These are phyloP conservation scores for Galeopsomyia nigrocyanea DNA, from an alignment of 2,888 invertebrate genomes.

Conservation along the genomic window DNA sequence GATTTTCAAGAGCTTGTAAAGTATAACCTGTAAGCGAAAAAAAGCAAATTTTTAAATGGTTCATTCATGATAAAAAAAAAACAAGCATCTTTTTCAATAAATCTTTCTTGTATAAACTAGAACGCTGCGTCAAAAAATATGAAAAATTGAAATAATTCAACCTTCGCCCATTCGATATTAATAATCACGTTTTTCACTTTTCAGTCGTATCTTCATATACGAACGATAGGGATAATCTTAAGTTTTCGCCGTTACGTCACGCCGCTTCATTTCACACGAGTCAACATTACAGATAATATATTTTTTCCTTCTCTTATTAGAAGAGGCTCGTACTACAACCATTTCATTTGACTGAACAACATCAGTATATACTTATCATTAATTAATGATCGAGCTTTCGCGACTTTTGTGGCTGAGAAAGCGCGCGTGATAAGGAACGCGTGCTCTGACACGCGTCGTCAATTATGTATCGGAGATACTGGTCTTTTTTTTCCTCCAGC, in stretches of 20 bases:
- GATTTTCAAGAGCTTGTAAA: constrained; percentile 71
- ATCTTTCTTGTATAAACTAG: no score
- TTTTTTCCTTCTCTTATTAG: neutral
- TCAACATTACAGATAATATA: no score
- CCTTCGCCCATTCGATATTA: no score
- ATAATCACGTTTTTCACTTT: no score
- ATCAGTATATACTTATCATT: constrained; percentile 42
- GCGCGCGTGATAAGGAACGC: constrained; percentile 25
- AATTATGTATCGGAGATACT: constrained; percentile 31
- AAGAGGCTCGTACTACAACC: constrained; percentile 17
- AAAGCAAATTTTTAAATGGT: neutral
- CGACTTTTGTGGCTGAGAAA: constrained; percentile 8
- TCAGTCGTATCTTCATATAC: no score
- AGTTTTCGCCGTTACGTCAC: no score
- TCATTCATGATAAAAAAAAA: neutral
- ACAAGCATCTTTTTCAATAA: neutral
- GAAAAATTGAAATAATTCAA: no score
- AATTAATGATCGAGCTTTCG: constrained; percentile 48
- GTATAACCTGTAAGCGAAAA: constrained; percentile 70
- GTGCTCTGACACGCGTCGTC: constrained; percentile 59
- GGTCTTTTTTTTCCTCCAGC: constrained; percentile 4
- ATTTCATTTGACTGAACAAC: constrained; percentile 29
- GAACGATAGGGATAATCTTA: no score
- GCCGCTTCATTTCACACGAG: no score
- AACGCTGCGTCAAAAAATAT: no score